Conservation (phyloP, 1,140 invertebrate genomes). For the Procambarus virginalis region DNA sequence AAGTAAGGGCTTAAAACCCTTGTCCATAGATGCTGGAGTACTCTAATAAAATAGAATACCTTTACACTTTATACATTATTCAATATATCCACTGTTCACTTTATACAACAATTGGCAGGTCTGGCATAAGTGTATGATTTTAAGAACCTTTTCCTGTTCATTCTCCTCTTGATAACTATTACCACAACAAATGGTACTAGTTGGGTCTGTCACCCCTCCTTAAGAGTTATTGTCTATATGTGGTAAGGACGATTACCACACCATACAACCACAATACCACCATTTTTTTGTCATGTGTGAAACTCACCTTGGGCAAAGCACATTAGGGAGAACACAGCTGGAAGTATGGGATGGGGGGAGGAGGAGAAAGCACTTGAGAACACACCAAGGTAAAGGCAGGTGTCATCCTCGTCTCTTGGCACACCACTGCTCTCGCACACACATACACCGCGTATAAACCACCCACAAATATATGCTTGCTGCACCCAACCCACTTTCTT, state of each 20-base stretch:
- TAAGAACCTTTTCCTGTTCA: constrained; percentile 31
- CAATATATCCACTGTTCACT: constrained; percentile 57
- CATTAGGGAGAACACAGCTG: constrained; percentile 47
- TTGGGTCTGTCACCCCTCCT: constrained; percentile 10
- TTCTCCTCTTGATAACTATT: constrained; percentile 36
- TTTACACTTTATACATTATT: constrained; percentile 63
- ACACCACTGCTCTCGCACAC: constrained; percentile 31
- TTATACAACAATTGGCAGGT: constrained; percentile 67
- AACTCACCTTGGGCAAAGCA: constrained; percentile 22
- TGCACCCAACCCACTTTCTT: constrained; percentile 46
- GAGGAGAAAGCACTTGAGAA: constrained; percentile 23
- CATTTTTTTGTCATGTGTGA: constrained; percentile 22
- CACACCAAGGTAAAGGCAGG: constrained; percentile 47
- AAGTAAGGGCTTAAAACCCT: constrained; percentile 21
- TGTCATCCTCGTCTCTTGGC: constrained; percentile 47
- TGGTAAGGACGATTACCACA: constrained; percentile 2
- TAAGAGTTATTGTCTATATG: constrained; percentile 20
- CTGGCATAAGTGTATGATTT: constrained; percentile 43
- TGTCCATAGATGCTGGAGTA: constrained; percentile 45
- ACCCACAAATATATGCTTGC: constrained; percentile 20
- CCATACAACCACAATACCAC: not conserved
- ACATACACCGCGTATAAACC: constrained; percentile 29
- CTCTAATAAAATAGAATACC: constrained; percentile 66
- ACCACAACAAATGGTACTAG: constrained; percentile 19
- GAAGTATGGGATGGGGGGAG: constrained; percentile 25